phyloP scores from a whole-genome alignment of 2,797 vertebrate genomes.

The Yasuhikotakia modesta region DNA sequence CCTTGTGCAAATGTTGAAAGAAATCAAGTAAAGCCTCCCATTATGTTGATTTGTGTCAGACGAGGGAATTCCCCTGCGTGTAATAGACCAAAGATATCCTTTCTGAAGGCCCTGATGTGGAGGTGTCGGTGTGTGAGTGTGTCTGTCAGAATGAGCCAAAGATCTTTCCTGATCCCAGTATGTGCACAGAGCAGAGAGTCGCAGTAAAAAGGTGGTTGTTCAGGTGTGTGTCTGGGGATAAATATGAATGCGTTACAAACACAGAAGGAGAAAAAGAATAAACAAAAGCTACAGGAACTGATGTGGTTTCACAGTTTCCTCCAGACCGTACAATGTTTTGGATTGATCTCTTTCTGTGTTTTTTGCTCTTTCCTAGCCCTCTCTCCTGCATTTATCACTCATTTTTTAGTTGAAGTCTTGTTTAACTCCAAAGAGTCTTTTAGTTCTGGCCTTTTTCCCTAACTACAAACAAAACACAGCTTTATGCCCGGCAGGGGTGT shows the following conservation, averaged over 20 bases:
- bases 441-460: slow-evolving; percentile 49
- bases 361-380: slow-evolving; percentile 15
- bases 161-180: slow-evolving; percentile 32
- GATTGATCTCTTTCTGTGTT: slow-evolving; percentile 20
- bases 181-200: slow-evolving; percentile 24
- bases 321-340: slow-evolving; percentile 33
- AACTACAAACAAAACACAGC: slow-evolving; percentile 41
- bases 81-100: slow-evolving; percentile 57
- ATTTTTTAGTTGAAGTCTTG: slow-evolving; percentile 49
- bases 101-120: slow-evolving; percentile 13
- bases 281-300: slow-evolving; percentile 38
- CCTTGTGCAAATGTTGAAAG: slow-evolving; percentile 64
- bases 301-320: slow-evolving; percentile 46
- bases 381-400: slow-evolving; percentile 37
- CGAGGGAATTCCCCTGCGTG: slow-evolving; percentile 47
- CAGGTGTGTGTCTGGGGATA: slow-evolving; percentile 52
- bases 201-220: slow-evolving; percentile 46
- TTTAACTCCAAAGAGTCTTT: slow-evolving; percentile 44
- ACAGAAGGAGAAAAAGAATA: slow-evolving; percentile 35
- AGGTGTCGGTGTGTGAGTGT: slow-evolving; percentile 24
- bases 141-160: slow-evolving; percentile 30
- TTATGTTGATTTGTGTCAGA: slow-evolving; percentile 70
- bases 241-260: slow-evolving; percentile 52
- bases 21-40: slow-evolving; percentile 57
- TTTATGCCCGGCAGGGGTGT: slow-evolving; percentile 35